A percentile compares a stretch with the other conserved stretches of the same genome.
Evolutionary conservation across 2,888 invertebrate genomes (phyloP).

Genomic region (Synergus itoensis): DNA sequence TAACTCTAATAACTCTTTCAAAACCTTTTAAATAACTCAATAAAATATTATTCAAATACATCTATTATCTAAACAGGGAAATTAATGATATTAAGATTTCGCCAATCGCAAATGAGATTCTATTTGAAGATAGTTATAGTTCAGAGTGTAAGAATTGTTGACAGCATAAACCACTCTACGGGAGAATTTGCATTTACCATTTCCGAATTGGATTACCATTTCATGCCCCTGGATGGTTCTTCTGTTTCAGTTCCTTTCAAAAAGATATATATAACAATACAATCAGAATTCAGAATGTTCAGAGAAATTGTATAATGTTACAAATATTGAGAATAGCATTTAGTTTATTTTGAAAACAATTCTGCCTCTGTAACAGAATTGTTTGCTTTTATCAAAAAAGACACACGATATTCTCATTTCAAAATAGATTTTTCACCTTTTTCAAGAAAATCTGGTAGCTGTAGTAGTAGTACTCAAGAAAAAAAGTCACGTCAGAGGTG

Average conservation of each 20-base stretch:
- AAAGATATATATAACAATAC: conserved; percentile 23
- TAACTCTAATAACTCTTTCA: no score
- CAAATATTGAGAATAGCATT: neutral
- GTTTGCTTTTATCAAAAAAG: no score
- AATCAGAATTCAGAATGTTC: conserved; percentile 34
- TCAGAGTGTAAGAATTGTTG: conserved; percentile 28
- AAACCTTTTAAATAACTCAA: no score
- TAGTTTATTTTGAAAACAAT: neutral
- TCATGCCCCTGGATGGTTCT: conserved; percentile 26
- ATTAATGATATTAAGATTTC: neutral
- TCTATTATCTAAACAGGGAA: neutral
- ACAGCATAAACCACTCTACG: conserved; percentile 8
- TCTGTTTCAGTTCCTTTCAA: conserved; percentile 22
- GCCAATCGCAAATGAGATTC: neutral
- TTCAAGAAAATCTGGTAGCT: neutral
- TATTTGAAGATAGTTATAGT: conserved; percentile 12
- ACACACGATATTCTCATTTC: no score
- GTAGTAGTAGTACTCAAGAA: neutral
- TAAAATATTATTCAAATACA: neutral
- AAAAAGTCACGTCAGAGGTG: conserved; percentile 21
- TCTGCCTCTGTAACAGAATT: neutral
- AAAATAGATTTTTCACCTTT: neutral
- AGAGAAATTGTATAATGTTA: neutral
- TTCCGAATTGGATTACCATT: conserved; percentile 27
- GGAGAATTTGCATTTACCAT: conserved; percentile 34